Evolutionary conservation across 2,113 vertebrate species (phyloP), one percentile per base, ranked within the genome.

Genomic region (Rana temporaria): DNA sequence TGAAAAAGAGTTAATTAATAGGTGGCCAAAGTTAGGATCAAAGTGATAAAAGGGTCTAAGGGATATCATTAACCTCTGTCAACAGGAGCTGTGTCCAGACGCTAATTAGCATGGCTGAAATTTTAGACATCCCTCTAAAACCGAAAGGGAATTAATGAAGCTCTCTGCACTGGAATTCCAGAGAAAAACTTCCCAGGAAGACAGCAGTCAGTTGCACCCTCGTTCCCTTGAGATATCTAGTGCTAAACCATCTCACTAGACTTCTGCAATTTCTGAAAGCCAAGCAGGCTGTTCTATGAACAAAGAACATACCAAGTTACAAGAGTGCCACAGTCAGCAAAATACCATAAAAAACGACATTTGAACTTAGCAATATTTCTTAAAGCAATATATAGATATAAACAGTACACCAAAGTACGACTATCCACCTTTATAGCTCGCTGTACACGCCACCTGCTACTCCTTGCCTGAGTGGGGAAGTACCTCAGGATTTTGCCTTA

Each of bases 11-110:
- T 82, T 32, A 66, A 82, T 67, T 60, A 67, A 76, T 82, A 34
- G 17, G 65, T 22, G 53, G 19, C 62, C 24, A 30, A 42, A 68
- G 63, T 75, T 66, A 26, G 80, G 80, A 75, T 82, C 63, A 76
- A 76, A 82, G 81, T 62, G 32, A 38, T 75, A 57, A 67, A 82
- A 75, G 42, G 63, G 65, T 22, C 20, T 30, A 68, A 34, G 81
- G 63, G 71, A 82, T 67, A 67, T 68, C 52, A 74, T 75, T 82
- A 82, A 72, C 72, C 64, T 82, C 81, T 82, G 71, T 82, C 81
- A 82, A 75, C 81, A 82, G 60, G 70, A 67, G 70, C 67, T 30
- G 62, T 68, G 22, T 22, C 20, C 32, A 48, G 62, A 20, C 52
- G 17, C 63, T 76, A 82, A 82, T 82, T 82, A 82, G 60, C 53